A percentile compares a stretch with the other conserved stretches of the same genome.
phyloP scores from a whole-genome alignment of 2,113 vertebrate genomes.

The Hoplias malabaricus region DNA sequence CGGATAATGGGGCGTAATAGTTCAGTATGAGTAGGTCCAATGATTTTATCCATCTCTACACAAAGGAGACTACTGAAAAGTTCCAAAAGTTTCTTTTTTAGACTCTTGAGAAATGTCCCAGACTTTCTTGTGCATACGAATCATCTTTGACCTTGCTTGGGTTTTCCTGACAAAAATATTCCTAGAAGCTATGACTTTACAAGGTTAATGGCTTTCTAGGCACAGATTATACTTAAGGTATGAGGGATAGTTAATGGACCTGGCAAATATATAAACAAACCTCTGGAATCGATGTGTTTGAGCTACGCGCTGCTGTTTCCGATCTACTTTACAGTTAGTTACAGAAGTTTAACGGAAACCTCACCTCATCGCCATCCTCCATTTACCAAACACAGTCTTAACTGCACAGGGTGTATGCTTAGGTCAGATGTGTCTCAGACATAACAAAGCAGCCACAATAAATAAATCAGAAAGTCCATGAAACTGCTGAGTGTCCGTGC shows the following conservation, averaged over 20 bases:
- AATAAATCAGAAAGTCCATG: background rate
- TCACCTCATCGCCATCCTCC: background rate
- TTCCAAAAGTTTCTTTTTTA: background rate
- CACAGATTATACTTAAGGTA: background rate
- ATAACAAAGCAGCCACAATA: constrained; percentile 27
- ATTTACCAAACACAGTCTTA: background rate
- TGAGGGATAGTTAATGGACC: constrained; percentile 11
- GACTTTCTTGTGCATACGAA: background rate
- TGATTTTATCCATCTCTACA: constrained; percentile 17
- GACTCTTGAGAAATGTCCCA: background rate
- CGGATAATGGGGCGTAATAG: constrained; percentile 14
- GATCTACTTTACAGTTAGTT: background rate
- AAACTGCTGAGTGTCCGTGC: background rate
- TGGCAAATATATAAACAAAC: constrained; percentile 10
- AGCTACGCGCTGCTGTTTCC: background rate
- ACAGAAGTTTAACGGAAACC: background rate
- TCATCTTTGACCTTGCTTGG: background rate
- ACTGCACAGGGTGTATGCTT: background rate
- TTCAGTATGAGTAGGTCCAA: constrained; percentile 10
- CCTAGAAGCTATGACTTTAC: background rate
- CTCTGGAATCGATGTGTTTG: background rate
- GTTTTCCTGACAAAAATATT: background rate
- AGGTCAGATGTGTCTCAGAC: background rate
- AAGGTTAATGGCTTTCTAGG: background rate
- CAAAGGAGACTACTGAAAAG: background rate